A percentile compares a stretch with the other conserved stretches of the same genome.
These are phyloP conservation scores for Pedetes capensis DNA, from an alignment of 2,113 vertebrate species.

Conservation along the genomic window DNA sequence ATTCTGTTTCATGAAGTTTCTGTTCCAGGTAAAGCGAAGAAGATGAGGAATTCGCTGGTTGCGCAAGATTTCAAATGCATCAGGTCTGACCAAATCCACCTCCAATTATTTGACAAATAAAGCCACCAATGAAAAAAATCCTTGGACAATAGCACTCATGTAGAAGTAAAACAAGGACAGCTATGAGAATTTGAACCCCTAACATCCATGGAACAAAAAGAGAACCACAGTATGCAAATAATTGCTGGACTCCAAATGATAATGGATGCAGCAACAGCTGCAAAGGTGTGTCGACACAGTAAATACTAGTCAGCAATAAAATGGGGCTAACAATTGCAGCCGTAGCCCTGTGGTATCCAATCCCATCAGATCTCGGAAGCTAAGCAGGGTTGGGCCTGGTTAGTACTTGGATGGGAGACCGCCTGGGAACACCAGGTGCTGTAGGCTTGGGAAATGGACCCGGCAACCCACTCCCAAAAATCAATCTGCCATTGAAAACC, in stretches of 20 bases:
- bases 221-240: neutral
- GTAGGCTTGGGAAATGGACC: too few species aligned
- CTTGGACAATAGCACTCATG: neutral
- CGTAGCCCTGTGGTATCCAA: too few species aligned
- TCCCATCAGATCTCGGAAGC: too few species aligned
- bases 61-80: neutral
- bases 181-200: neutral
- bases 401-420: too few species aligned
- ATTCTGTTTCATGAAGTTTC: neutral
- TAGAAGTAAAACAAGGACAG: neutral
- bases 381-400: too few species aligned
- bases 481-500: too few species aligned
- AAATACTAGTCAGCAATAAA: rapidly evolving
- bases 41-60: neutral
- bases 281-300: too few species aligned
- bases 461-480: too few species aligned
- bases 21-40: neutral
- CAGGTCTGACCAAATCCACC: neutral
- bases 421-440: too few species aligned
- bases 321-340: neutral
- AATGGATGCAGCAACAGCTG: neutral
- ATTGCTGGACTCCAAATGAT: neutral
- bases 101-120: neutral
- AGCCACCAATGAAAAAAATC: neutral
- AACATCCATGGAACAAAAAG: neutral